Conservation (phyloP, 2,113 vertebrate genomes). For the Meles meles region DNA sequence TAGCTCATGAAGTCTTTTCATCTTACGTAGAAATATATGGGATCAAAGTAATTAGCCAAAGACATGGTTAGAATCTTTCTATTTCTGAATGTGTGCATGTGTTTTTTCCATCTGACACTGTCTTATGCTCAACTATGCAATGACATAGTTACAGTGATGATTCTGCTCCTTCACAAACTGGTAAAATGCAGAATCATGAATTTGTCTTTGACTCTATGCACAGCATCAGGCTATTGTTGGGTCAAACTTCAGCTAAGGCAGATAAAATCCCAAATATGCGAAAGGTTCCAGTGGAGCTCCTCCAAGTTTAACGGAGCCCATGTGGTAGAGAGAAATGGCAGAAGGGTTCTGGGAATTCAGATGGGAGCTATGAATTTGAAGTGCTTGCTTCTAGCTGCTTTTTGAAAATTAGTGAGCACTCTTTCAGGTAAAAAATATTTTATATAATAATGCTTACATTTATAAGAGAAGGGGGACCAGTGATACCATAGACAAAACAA, state of each 20-base stretch:
- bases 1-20: not conserved
- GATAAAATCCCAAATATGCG: not conserved
- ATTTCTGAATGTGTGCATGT: conserved; percentile 41
- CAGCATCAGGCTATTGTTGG: not conserved
- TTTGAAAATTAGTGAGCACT: not conserved
- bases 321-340: not conserved
- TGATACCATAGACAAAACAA: not conserved
- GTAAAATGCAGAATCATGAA: conserved; percentile 4
- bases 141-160: not conserved
- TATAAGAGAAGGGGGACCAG: not conserved
- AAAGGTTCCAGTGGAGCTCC: not conserved
- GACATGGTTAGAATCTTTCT: not conserved
- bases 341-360: not conserved
- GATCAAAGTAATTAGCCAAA: conserved; percentile 14
- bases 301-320: not conserved
- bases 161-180: not conserved
- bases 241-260: not conserved
- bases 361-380: not conserved
- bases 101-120: conserved; percentile 55
- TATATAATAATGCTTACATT: not conserved
- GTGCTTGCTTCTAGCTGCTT: not conserved
- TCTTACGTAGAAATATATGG: not conserved
- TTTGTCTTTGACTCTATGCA: not conserved
- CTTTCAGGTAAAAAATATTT: not conserved
- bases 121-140: not conserved